Base-by-base conservation (phyloP, 2,797 vertebrate species). In the Alcedo quadribrachys region DNA sequence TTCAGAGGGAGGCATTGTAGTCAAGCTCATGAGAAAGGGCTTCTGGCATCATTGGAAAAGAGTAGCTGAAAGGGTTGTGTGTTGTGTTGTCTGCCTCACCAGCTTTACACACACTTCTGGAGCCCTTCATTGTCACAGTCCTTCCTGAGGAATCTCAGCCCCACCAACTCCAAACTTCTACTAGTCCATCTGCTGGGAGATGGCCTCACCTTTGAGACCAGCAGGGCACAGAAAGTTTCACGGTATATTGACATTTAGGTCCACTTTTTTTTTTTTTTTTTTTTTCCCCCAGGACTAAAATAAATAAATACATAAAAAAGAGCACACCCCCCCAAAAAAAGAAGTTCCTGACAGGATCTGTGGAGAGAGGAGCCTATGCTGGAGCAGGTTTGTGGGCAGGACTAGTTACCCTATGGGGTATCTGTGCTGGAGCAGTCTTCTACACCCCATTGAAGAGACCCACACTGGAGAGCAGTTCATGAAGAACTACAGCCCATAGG, bases 41-140 rank as follows among this genome's bases (percentile, higher is more conserved):
- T 12, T 20, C 46, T 32, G 18, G 40, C 11, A 55, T 20, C 1
- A 2, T 9, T 66, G 46, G n/a, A 46, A 25, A 9, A 40, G 30
- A 13, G 30, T 2, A 32, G 2, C 37, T 42, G 43, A 37, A 45
- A 28, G 1, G 1, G 1, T 46, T 8, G 4, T 2, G 25, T 54
- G 11, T 51, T 51, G 48, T 10, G 55, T 22, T 18, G 25, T 24
- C 48, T 51, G 50, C 62, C 62, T 81, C 0, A 0, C 20, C 40
- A 40, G 58, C 13, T 62, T 54, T 12, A 58, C 17, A 15, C 6
- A 40, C 35, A 51, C 32, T 46, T 19, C 5, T 4, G 8, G 63
- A 57, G 35, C 30, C 57, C n/a, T 48, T 32, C 5, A 7, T 14
- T 48, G 65, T 4, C 21, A 32, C 11, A 4, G 8, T 28, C 16